Evolutionary conservation across 2,797 vertebrate species (phyloP), one percentile per base, ranked within the genome.

Genomic region (Nannoperca obscura): DNA sequence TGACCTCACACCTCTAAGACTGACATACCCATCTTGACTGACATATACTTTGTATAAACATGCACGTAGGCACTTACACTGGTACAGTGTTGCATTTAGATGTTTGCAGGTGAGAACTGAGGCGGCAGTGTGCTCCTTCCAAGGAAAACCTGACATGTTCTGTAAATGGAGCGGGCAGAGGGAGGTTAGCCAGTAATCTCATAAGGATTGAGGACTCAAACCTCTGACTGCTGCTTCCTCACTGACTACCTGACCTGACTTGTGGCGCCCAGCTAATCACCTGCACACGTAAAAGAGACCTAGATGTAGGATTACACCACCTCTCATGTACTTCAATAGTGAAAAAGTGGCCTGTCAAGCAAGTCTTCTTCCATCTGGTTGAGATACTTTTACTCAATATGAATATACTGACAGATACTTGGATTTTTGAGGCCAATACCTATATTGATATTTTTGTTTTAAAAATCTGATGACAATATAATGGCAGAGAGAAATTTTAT

Each of bases 151-250:
- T 69, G 78, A 86, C 86, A 71, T 83, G 88, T 69, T 90, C 19
- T 79, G 83, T 88, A 87, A 91, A 92, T 76, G 88, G 84, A 89
- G 89, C 73, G 44, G 85, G 82, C 84, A 87, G 77, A 78, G 82
- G 53, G 84, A 92, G 85, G 90, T 91, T 81, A 92, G 90, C 87
- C 87, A 93, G 89, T 93, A 91, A 93, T 93, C 92, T 88, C 85
- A 88, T 89, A 40, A 92, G 87, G 88, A 85, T 70, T 82, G 81
- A 80, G 76, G 85, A 84, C 79, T 89, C 84, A 86, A 76, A 87
- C 81, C 75, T 79, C 87, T 83, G 76, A 88, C 86, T 80, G 76
- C 80, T 64, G 83, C 86, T 81, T 77, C 76, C 84, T 81, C 83
- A 72, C 70, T 0, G 34, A 73, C 58, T 47, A 72, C 62, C 81